phyloP scores from a whole-genome alignment of 30 jellyfish, hydroid and myxozoan species.

The Phacellophora camtschatica region DNA sequence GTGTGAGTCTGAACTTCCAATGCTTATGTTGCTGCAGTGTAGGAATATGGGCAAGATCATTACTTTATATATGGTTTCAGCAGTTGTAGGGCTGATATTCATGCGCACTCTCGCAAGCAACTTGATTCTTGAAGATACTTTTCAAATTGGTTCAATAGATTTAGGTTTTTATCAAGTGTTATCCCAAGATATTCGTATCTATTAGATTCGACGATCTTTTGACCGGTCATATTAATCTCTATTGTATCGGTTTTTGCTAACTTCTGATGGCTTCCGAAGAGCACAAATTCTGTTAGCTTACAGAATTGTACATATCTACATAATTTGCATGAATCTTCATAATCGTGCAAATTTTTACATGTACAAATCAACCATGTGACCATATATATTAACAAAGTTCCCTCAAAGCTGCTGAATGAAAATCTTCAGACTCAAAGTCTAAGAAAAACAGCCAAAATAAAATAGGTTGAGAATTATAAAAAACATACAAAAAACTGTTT shows the following conservation, averaged over 20 bases:
- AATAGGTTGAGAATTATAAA: no score
- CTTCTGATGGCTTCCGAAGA: conserved; percentile 1
- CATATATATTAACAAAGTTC: no score
- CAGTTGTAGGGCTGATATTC: conserved; percentile 7
- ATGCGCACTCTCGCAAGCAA: conserved; percentile 5
- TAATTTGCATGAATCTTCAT: no score
- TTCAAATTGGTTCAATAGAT: not conserved
- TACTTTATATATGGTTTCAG: not conserved
- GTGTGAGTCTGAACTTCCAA: not conserved
- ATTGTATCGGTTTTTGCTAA: not conserved
- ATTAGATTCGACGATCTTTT: not conserved
- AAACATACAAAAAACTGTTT: no score
- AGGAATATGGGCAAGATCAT: conserved; percentile 1
- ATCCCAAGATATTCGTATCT: not conserved
- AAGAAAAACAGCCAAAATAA: no score
- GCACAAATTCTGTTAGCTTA: conserved; percentile 18
- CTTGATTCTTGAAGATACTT: conserved; percentile 2
- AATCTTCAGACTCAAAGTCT: no score
- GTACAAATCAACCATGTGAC: no score
- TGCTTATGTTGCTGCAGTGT: not conserved
- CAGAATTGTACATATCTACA: no score
- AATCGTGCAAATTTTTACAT: no score
- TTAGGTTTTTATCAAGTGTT: conserved; percentile 8
- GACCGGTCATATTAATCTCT: not conserved
- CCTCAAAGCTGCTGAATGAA: no score